A percentile compares a stretch with the other conserved stretches of the same genome.
These are phyloP conservation scores for Pandemis corylana DNA, from an alignment of 2,888 invertebrate genomes.

Conservation along the genomic window DNA sequence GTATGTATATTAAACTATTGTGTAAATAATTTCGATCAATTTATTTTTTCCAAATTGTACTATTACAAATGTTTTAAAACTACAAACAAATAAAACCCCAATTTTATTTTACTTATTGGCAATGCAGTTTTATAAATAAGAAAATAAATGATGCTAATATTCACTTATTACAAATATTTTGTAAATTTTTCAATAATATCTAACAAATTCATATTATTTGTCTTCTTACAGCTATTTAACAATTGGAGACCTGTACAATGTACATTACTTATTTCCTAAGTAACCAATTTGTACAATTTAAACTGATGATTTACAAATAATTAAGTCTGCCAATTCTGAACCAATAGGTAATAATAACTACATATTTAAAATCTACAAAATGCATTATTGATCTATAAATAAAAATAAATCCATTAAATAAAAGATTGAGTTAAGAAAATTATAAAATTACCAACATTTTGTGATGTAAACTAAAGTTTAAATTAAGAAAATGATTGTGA, in stretches of 20 bases:
- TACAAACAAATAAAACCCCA: slow-evolving; percentile 69
- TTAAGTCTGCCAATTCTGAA: slow-evolving; percentile 8
- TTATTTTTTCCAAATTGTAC: slow-evolving; percentile 57
- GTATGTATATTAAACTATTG: slow-evolving; percentile 41
- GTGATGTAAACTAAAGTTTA: slow-evolving; percentile 33
- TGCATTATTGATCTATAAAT: slow-evolving; percentile 25
- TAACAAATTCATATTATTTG: slow-evolving; percentile 67
- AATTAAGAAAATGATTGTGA: slow-evolving; percentile 26
- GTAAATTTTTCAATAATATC: slow-evolving; percentile 65
- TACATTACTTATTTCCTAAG: slow-evolving; percentile 28
- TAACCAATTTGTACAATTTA: slow-evolving; percentile 64
- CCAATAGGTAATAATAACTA: slow-evolving; percentile 3
- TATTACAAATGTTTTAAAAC: slow-evolving; percentile 49
- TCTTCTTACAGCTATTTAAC: slow-evolving; percentile 65
- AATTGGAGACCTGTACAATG: slow-evolving; percentile 47
- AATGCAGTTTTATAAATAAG: slow-evolving; percentile 61
- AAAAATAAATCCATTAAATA: slow-evolving; percentile 23
- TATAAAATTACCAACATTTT: slow-evolving; percentile 15
- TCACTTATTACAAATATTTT: slow-evolving; percentile 58
- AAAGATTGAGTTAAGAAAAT: slow-evolving; percentile 31
- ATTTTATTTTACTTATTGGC: slow-evolving; percentile 60
- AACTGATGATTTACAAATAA: slow-evolving; percentile 51
- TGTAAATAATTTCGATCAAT: slow-evolving; percentile 48
- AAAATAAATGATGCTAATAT: slow-evolving; percentile 58
- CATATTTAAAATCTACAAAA: slow-evolving; percentile 28